phyloP scores from a whole-genome alignment of 2,888 invertebrate genomes.

The Oxycera nigricornis region DNA sequence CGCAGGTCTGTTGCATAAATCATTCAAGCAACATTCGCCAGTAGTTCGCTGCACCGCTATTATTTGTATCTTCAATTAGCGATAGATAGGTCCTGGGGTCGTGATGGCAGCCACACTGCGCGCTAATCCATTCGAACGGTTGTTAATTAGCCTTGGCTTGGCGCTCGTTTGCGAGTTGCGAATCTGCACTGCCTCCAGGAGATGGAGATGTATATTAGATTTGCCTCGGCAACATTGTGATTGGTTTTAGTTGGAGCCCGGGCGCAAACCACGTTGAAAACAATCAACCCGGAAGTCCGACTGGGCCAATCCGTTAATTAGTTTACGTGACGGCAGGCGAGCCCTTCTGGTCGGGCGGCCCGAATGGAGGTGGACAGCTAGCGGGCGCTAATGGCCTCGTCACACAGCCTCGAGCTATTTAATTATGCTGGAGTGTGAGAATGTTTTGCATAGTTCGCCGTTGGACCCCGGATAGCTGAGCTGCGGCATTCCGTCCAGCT shows the following conservation, averaged over 20 bases:
- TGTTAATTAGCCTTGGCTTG: background rate
- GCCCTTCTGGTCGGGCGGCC: background rate
- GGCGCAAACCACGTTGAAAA: background rate
- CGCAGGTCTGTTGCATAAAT: too few species aligned
- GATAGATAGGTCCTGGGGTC: too few species aligned
- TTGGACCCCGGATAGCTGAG: too few species aligned
- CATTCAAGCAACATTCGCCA: too few species aligned
- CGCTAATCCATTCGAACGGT: background rate
- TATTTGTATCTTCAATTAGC: too few species aligned
- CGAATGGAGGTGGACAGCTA: background rate
- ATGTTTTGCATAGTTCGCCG: background rate
- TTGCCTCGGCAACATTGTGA: conserved; percentile 1
- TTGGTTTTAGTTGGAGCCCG: background rate
- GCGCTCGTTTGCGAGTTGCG: background rate
- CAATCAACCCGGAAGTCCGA: conserved; percentile 23
- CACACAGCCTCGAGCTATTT: conserved; percentile 3
- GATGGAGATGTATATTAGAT: background rate
- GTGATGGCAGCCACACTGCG: too few species aligned
- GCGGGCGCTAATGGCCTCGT: conserved; percentile 2
- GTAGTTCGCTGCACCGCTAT: too few species aligned
- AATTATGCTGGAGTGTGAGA: background rate
- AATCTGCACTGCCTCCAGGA: background rate
- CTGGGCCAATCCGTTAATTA: conserved; percentile 21
- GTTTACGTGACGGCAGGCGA: background rate
- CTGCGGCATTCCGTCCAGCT: too few species aligned